Base-by-base conservation (phyloP, 2,888 invertebrate species). In the Eilema depressum region DNA sequence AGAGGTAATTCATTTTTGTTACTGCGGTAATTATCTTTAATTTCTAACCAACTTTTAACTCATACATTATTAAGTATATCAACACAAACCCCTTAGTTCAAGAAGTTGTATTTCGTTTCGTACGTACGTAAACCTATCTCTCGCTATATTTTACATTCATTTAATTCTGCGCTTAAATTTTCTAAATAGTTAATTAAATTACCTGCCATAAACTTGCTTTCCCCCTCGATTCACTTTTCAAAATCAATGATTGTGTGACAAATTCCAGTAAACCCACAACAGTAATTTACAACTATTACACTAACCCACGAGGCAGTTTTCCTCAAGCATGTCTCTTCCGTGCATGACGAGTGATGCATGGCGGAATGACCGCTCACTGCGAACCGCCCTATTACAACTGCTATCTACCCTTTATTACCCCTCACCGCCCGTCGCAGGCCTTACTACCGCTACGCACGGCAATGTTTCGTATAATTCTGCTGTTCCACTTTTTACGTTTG, bases 281-380 rank as follows among this genome's bases (percentile, higher is more conserved):
- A 64, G 60, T 64, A 28, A 69, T 61, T 64, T 63, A 37, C 20
- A 59, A 28, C 30, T 33, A 25, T 56, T 69, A 56, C 47, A n/a
- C 26, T 65, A 68, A 72, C 53, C 64, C 69, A 73, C 41, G 62
- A 28, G 72, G 63, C 75, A 81, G 70, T 71, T 71, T 74, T 62
- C 74, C 62, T 30, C n/a, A 62, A 61, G 59, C 63, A 66, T 65
- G 78, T 74, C 70, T 77, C 59, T 73, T 75, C 77, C 73, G 71
- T 69, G 77, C 76, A 57, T 77, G 74, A 60, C 66, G 69, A 69
- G 74, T 80, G 78, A 79, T 75, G 73, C 78, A 79, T 76, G 70
- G 71, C 63, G 67, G 71, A 64, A 25, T 59, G 71, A 63, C 63
- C 67, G 33, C 63, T 66, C 57, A 63, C 69, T 47, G 47, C 60